phyloP scores from a whole-genome alignment of 2,113 vertebrate species.

The Spermophilus dauricus region DNA sequence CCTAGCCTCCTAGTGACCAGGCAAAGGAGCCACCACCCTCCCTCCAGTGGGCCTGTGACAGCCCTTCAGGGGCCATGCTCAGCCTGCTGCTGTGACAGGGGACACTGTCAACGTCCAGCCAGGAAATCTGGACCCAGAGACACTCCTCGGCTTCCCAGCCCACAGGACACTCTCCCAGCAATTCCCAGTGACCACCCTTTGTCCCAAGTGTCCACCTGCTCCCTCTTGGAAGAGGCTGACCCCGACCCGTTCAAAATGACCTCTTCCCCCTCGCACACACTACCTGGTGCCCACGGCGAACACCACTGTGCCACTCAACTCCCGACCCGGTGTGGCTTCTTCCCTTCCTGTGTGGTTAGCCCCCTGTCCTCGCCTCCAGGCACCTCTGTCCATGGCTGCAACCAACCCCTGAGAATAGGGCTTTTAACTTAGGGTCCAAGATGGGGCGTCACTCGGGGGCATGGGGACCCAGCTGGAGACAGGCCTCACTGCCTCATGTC shows the following conservation, averaged over 20 bases:
- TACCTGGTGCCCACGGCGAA: background rate
- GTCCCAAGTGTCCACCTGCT: background rate
- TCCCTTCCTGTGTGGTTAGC: no score
- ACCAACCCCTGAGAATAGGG: background rate
- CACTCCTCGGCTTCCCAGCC: fast-evolving
- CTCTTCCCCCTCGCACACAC: background rate
- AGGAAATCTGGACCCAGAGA: background rate
- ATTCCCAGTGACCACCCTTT: background rate
- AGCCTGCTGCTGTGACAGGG: fast-evolving
- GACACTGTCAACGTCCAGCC: background rate
- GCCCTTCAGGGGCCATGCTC: fast-evolving
- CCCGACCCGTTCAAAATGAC: no score
- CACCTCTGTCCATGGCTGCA: no score
- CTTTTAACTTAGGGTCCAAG: background rate
- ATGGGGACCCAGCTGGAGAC: background rate
- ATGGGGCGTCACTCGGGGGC: fast-evolving
- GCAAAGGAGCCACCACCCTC: background rate
- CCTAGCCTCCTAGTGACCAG: background rate
- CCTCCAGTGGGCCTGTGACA: fast-evolving
- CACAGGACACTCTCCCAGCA: fast-evolving
- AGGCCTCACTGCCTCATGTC: background rate
- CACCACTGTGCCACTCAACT: background rate
- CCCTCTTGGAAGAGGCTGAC: background rate
- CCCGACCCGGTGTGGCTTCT: no score
- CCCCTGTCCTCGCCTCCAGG: no score